Evolutionary conservation across 2,888 invertebrate genomes (phyloP), one percentile per base, ranked within the genome.

Genomic region (Leucania comma): DNA sequence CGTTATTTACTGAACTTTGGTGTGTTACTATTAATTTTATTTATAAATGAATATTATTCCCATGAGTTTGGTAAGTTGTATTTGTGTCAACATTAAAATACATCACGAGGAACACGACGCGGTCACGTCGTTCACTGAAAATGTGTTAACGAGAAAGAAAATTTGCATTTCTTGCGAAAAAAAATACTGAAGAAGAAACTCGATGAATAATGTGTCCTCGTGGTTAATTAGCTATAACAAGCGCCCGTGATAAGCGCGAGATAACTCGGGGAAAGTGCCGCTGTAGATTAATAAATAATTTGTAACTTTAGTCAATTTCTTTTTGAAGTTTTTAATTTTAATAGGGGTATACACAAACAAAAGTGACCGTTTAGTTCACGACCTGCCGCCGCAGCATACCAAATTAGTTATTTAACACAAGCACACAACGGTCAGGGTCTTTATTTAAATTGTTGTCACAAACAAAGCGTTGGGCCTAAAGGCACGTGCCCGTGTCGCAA

Each of bases 381-480:
- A 54, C 14, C 14, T 24, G 51, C 59, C 38, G n/a, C 54, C 57
- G 59, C 26, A 73, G 81, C 79, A 75, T 86, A 81, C 72, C 35
- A 51, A 84, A 86, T 78, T 72, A 75, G 80, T 62, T 72, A 72
- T 75, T 73, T 68, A 48, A 74, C 66, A 64, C 76, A 69, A 68
- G 38, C 46, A 57, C 69, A 85, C 82, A 81, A 78, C 75, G 70
- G 73, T 29, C 81, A 74, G 68, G 72, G 78, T 26, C 74, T 75
- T 88, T 87, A 90, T 87, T 87, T 70, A 81, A 78, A 86, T 83
- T 81, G 75, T 80, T 81, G 75, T 71, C 72, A 72, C 50, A 71
- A 69, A 81, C 80, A 84, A 82, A 75, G 80, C 77, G 59, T 26
- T 59, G 58, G 22, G 42, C 63, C 54, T 17, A 58, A 46, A 56